Percentiles rank a stretch among this genome's conserved stretches.
Evolutionary conservation across 2,113 vertebrate genomes (phyloP).

Genomic region (Speoplatyrhinus poulsoni): DNA sequence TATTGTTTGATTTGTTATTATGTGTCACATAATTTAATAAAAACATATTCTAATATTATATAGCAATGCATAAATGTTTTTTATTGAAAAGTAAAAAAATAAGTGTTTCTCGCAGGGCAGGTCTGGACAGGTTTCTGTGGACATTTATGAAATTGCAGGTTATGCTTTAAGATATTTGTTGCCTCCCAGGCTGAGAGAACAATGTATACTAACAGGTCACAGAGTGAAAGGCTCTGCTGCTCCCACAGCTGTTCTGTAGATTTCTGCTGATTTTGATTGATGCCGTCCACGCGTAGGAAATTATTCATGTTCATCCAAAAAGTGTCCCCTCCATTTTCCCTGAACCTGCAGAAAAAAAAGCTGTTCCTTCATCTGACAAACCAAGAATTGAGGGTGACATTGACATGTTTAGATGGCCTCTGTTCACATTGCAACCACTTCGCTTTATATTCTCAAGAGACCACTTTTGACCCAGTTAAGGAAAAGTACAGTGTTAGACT

Average conservation of each 20-base stretch:
- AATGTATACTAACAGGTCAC: no score
- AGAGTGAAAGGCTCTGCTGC: no score
- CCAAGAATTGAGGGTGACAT: constrained; percentile 44
- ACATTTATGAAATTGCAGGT: no score
- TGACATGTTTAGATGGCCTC: constrained; percentile 36
- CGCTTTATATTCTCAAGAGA: constrained; percentile 47
- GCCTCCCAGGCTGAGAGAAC: no score
- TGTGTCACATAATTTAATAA: no score
- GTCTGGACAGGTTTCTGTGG: no score
- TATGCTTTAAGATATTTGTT: no score
- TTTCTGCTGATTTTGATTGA: constrained; percentile 18
- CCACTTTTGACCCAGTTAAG: constrained; percentile 55
- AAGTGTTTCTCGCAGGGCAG: no score
- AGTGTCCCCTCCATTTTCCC: constrained; percentile 29
- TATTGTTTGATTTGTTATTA: no score
- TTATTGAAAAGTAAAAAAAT: no score
- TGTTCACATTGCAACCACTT: constrained; percentile 42
- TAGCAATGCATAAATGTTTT: no score
- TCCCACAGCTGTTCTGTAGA: not conserved
- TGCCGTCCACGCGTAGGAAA: constrained; percentile 44
- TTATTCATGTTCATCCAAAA: constrained; percentile 34
- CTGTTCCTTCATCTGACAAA: constrained; percentile 35
- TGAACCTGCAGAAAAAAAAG: constrained; percentile 26
- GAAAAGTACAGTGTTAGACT: constrained; percentile 2
- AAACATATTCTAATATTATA: no score